Base-by-base conservation (phyloP, 2,888 invertebrate species). In the Folsomia candida region DNA sequence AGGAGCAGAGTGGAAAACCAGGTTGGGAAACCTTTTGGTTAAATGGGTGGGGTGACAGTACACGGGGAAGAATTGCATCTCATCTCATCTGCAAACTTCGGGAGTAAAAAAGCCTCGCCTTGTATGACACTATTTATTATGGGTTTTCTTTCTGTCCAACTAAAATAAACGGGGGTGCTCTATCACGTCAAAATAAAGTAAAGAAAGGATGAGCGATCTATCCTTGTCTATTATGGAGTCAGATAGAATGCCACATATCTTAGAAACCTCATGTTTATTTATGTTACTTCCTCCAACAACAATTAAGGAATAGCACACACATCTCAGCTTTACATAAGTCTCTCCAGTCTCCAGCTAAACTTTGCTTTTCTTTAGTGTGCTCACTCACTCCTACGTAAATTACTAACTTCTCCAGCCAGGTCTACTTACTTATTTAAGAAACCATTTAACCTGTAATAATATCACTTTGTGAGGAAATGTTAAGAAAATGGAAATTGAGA, bases 111-210 rank as follows among this genome's bases (percentile, higher is more conserved):
- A n/a, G n/a, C n/a, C n/a, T n/a, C n/a, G n/a, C n/a, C n/a, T n/a
- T n/a, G n/a, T n/a, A n/a, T n/a, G n/a, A n/a, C n/a, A n/a, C n/a
- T n/a, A n/a, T n/a, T n/a, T n/a, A n/a, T n/a, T n/a, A n/a, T n/a
- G n/a, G n/a, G n/a, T n/a, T n/a, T n/a, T n/a, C n/a, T n/a, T n/a
- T n/a, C n/a, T n/a, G n/a, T n/a, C 37, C 37, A 37, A 37, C 4
- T 14, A 37, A 37, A 37, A 37, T 37, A 4, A 37, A 37, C 37
- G n/a, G n/a, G n/a, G n/a, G n/a, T n/a, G n/a, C n/a, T 57, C n/a
- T 57, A 57, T 57, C 57, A 20, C 6, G 57, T 22, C 24, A 57
- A 57, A 22, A 57, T 57, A 57, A 57, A 57, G 20, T 57, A 57
- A 37, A 37, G 37, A 37, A 37, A 37, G 37, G 14, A 37, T 9